Base-by-base conservation (phyloP, 2,113 vertebrate genomes). In the Seriola rivoliana region DNA sequence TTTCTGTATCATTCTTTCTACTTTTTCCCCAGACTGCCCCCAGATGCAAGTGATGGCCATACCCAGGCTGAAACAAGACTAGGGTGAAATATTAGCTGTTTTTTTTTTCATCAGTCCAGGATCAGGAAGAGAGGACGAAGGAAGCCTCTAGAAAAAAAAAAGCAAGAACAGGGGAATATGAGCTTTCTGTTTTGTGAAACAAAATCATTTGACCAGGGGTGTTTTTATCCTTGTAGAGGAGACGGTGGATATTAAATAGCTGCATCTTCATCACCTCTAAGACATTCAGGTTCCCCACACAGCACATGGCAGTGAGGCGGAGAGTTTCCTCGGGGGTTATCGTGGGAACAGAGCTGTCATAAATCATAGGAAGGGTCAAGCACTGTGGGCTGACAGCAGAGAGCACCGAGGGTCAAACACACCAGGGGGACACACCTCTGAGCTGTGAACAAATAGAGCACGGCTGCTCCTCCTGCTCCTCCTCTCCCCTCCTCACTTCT, bases 281-380 rank as follows among this genome's bases (percentile, higher is more conserved):
- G 55, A 78, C n/a, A 13, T 80, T 23, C 60, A 44, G 55, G 74
- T 75, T 63, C 80, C 38, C 68, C 54, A 38, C 12, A 0, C 48
- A 25, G n/a, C 50, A 50, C 66, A 65, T 23, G 46, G 38, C 52
- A 38, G 42, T 3, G 10, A 55, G 58, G 80, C 34, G 0, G 34
- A 59, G 69, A 67, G 60, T 59, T 86, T 85, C 75, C 70, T 73
- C 8, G 0, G n/a, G 13, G 76, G 81, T 81, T 75, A 82, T 76
- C 63, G 23, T 55, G 32, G 36, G 71, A 89, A 66, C 42, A 36
- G 74, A 71, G 74, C 58, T 79, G 79, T 71, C 86, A 85, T 90
- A 85, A 91, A 92, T 93, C 88, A 90, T n/a, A 58, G 66, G 32
- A 79, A 85, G 91, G 88, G 89, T 88, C 84, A 84, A 84, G 80